Evolutionary conservation across 2,113 vertebrate genomes (phyloP).

Genomic region (Pelusios castaneus): DNA sequence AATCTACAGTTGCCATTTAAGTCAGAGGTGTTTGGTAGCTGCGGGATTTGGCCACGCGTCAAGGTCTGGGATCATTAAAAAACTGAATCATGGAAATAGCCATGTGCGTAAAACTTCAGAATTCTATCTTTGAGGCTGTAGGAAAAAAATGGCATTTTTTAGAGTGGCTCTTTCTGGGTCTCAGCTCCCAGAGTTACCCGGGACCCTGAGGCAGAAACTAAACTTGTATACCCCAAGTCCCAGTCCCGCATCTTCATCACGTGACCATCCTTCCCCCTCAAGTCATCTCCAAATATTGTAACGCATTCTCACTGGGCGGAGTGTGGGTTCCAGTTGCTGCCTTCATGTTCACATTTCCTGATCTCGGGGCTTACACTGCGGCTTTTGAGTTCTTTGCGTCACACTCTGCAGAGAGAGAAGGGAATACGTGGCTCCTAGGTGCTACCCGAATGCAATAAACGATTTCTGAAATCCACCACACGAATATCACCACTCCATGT

Average conservation of each 20-base stretch:
- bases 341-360: not conserved
- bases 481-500: not conserved
- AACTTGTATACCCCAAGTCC: fast-evolving
- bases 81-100: not conserved
- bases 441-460: not conserved
- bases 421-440: not conserved
- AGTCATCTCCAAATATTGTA: not conserved
- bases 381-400: not conserved
- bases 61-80: not conserved
- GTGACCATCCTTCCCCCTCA: not conserved
- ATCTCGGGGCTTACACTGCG: not conserved
- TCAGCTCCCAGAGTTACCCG: not conserved
- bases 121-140: not conserved
- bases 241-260: not conserved
- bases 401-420: not conserved
- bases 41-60: not conserved
- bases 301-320: fast-evolving
- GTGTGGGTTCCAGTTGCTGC: not conserved
- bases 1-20: not conserved
- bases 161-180: too few relatives aligned
- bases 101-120: not conserved
- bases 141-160: not conserved
- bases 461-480: not conserved
- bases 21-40: not conserved
- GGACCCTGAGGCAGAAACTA: fast-evolving